Conservation (phyloP, 2,113 vertebrate genomes). For the Tachysurus fulvidraco region DNA sequence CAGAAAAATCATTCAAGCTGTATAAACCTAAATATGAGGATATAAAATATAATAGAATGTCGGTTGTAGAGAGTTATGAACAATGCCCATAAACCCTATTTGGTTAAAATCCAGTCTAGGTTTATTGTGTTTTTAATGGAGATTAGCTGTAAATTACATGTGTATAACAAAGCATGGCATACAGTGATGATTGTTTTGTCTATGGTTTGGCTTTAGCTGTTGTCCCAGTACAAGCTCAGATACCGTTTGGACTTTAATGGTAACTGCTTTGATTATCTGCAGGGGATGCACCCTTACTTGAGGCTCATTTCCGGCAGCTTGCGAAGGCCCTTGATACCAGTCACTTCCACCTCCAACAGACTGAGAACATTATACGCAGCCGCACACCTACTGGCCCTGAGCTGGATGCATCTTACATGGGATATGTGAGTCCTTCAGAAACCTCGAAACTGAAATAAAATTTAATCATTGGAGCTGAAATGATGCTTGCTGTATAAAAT, state of each 20-base stretch:
- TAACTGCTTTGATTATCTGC: conserved; percentile 42
- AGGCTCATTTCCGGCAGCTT: conserved; percentile 81
- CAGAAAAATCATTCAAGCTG: not conserved
- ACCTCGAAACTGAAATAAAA: not conserved
- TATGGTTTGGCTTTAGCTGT: conserved; percentile 2
- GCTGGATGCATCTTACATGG: conserved; percentile 87
- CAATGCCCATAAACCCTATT: conserved; percentile 41
- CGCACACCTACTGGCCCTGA: conserved; percentile 87
- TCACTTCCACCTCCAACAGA: conserved; percentile 85
- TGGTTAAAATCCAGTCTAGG: not conserved
- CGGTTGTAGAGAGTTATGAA: conserved; percentile 40
- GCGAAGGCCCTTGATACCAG: conserved; percentile 82
- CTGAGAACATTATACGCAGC: conserved; percentile 83
- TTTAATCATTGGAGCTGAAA: not conserved
- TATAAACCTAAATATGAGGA: not conserved
- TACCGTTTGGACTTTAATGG: not conserved
- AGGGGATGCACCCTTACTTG: conserved; percentile 80
- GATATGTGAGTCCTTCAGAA: conserved; percentile 84
- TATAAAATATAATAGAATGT: not conserved
- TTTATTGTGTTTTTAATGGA: conserved; percentile 24
- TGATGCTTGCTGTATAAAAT: not conserved
- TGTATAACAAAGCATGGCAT: conserved; percentile 37
- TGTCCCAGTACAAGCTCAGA: not conserved
- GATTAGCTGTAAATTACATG: not conserved
- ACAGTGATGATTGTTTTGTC: not conserved